A percentile compares a stretch with the other conserved stretches of the same genome.
phyloP scores from a whole-genome alignment of 92 coral and sea anemone genomes.

The Montipora capitata region DNA sequence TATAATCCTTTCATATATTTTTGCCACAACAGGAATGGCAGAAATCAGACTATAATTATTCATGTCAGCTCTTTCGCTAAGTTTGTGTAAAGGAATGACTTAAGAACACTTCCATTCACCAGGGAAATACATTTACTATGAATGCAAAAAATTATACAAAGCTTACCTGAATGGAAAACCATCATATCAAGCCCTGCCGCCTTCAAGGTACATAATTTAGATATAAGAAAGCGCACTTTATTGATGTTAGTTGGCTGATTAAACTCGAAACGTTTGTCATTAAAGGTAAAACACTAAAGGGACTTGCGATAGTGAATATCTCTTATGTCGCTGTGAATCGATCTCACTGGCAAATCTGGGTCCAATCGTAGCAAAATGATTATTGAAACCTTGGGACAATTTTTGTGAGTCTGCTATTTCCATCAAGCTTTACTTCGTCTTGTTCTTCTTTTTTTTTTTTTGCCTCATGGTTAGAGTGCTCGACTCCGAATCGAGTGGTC shows the following conservation, averaged over 20 bases:
- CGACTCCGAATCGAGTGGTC: too few relatives aligned
- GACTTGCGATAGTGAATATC: background rate
- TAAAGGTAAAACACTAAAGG: background rate
- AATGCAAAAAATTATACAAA: too few relatives aligned
- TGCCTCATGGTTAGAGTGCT: too few relatives aligned
- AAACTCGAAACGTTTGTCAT: constrained; percentile 37
- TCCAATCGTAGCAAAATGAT: constrained; percentile 4
- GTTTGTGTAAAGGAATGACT: background rate
- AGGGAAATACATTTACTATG: background rate
- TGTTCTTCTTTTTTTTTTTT: too few relatives aligned
- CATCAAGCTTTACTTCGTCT: too few relatives aligned
- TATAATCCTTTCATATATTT: too few relatives aligned
- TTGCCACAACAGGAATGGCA: too few relatives aligned
- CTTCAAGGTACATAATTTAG: constrained; percentile 17
- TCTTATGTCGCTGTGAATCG: background rate
- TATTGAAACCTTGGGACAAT: too few relatives aligned
- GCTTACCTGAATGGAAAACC: too few relatives aligned
- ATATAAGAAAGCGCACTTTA: background rate
- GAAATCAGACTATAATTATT: background rate
- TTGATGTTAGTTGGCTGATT: constrained; percentile 3
- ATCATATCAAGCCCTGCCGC: constrained; percentile 59
- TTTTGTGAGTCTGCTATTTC: background rate
- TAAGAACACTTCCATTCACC: background rate
- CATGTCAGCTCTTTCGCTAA: background rate
- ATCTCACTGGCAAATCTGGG: constrained; percentile 58